Evolutionary conservation across 1,140 invertebrate species (phyloP).

Genomic region (Bombus superbus): DNA sequence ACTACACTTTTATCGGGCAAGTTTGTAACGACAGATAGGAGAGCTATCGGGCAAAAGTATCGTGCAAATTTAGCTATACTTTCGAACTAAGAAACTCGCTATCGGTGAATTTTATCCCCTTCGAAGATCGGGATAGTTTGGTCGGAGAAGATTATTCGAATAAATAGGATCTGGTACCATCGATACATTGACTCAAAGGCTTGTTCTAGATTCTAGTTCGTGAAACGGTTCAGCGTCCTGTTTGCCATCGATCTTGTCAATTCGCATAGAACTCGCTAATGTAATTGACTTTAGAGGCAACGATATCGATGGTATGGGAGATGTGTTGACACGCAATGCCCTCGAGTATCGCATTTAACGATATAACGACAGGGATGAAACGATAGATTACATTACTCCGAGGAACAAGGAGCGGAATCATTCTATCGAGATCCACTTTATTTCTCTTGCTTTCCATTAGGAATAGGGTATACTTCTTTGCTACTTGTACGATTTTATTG

Average conservation of each 20-base stretch:
- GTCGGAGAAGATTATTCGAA: background rate
- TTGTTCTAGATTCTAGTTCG: background rate
- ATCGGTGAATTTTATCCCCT: background rate
- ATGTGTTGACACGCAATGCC: constrained; percentile 49
- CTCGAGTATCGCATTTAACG: constrained; percentile 40
- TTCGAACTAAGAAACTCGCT: background rate
- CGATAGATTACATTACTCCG: background rate
- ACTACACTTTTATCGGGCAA: constrained; percentile 1
- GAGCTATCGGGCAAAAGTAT: background rate
- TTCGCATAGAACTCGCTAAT: constrained; percentile 36
- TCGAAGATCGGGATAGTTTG: background rate
- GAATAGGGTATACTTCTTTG: constrained; percentile 35
- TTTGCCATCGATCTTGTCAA: constrained; percentile 43
- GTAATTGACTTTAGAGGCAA: constrained; percentile 48
- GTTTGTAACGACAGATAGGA: background rate
- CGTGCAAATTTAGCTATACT: background rate
- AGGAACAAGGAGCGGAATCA: background rate
- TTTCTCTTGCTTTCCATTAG: constrained; percentile 29
- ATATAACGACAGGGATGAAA: background rate
- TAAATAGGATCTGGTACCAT: background rate
- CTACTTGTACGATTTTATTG: constrained; percentile 32
- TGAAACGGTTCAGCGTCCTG: background rate
- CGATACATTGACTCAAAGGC: background rate
- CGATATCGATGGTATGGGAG: background rate
- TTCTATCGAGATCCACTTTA: background rate